Conservation (phyloP, 2,888 invertebrate species). For the Eurytoma californica region DNA sequence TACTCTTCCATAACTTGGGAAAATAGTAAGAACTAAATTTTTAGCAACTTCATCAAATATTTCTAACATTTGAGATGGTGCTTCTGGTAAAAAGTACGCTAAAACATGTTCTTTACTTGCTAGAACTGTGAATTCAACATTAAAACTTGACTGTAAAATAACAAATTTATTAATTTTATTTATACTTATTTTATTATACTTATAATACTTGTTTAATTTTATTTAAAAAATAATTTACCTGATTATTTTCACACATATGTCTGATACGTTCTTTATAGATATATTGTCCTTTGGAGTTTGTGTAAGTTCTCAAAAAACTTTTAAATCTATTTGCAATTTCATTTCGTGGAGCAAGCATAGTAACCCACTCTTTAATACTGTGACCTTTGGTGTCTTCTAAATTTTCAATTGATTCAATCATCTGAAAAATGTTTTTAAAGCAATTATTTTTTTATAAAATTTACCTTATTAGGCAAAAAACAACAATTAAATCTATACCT, state of each 20-base stretch:
- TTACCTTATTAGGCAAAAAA: not conserved
- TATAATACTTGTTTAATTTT: constrained; percentile 1
- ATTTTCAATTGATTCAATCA: constrained; percentile 98
- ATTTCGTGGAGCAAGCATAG: constrained; percentile 94
- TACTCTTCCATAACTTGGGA: constrained; percentile 96
- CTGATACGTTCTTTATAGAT: constrained; percentile 94
- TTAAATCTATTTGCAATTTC: constrained; percentile 96
- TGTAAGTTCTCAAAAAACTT: constrained; percentile 93
- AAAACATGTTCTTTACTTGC: constrained; percentile 94
- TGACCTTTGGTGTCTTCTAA: constrained; percentile 98
- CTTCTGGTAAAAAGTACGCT: constrained; percentile 98
- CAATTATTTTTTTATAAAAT: not conserved
- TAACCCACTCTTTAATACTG: constrained; percentile 96
- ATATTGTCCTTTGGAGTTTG: constrained; percentile 90
- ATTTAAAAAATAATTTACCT: constrained; percentile 71
- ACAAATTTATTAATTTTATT: constrained; percentile 38
- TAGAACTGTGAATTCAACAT: constrained; percentile 93
- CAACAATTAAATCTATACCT: constrained; percentile 73
- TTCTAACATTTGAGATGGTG: constrained; percentile 96
- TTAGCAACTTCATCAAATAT: constrained; percentile 97
- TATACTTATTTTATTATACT: not conserved
- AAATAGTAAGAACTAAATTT: constrained; percentile 93
- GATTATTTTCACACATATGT: constrained; percentile 95
- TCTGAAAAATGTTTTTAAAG: constrained; percentile 70
- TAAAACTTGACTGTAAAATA: constrained; percentile 82